These are phyloP conservation scores for Nansenia antarctica DNA, from an alignment of 2,113 vertebrate species.

Conservation along the genomic window DNA sequence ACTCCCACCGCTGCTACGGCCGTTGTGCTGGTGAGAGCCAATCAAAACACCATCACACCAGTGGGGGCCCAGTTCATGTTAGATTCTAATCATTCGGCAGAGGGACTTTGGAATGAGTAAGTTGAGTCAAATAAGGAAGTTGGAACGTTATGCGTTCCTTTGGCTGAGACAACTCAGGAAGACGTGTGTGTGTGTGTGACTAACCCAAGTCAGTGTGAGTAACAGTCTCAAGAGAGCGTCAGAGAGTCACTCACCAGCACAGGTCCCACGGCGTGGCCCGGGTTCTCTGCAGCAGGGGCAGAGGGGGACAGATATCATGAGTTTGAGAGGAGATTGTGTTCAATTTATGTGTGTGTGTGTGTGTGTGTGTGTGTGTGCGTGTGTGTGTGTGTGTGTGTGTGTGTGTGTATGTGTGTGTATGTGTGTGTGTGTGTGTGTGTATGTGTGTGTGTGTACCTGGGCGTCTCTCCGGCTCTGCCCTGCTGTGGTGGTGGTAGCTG, in stretches of 20 bases:
- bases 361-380: background rate
- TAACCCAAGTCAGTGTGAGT: too few relatives aligned
- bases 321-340: constrained; percentile 8
- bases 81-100: too few relatives aligned
- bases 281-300: constrained; percentile 79
- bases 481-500: constrained; percentile 93
- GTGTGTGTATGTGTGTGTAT: constrained; percentile 40
- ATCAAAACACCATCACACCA: constrained; percentile 31
- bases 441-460: constrained; percentile 50
- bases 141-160: too few relatives aligned
- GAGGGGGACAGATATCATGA: constrained; percentile 29
- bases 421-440: background rate
- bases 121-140: background rate
- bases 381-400: constrained; percentile 35
- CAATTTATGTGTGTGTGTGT: background rate
- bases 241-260: constrained; percentile 76
- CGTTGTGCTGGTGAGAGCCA: constrained; percentile 77
- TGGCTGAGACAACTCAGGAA: too few relatives aligned
- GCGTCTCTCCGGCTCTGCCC: constrained; percentile 81
- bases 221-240: too few relatives aligned
- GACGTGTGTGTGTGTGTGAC: too few relatives aligned
- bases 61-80: too few relatives aligned
- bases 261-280: constrained; percentile 76
- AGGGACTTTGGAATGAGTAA: too few relatives aligned
- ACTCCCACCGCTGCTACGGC: constrained; percentile 74